A percentile compares a stretch with the other conserved stretches of the same genome.
phyloP scores from a whole-genome alignment of 2,888 invertebrate species.

The Ernsta delagoae region DNA sequence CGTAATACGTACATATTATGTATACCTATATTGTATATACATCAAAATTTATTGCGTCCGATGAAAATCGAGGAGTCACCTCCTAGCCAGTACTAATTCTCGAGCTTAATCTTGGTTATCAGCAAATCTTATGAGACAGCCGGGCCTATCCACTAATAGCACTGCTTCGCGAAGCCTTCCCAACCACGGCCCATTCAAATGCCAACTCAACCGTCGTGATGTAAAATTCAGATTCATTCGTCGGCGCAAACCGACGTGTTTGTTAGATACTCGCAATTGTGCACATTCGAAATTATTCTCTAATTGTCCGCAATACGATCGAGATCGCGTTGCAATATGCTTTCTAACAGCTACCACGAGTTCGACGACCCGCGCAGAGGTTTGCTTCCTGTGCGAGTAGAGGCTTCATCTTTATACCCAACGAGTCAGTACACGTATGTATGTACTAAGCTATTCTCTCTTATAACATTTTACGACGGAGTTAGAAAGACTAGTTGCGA shows the following conservation, averaged over 20 bases:
- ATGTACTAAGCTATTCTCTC: too few species aligned
- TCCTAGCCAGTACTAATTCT: conserved; percentile 47
- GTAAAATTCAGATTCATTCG: conserved; percentile 45
- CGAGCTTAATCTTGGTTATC: conserved; percentile 57
- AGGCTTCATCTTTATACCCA: too few species aligned
- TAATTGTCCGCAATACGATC: conserved; percentile 21
- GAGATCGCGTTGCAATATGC: too few species aligned
- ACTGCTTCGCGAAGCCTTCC: conserved; percentile 59
- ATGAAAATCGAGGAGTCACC: conserved; percentile 39
- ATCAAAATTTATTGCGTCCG: conserved; percentile 33
- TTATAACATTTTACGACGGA: too few species aligned
- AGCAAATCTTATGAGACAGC: conserved; percentile 64
- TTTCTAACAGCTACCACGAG: too few species aligned
- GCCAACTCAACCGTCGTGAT: conserved; percentile 33
- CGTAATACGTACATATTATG: too few species aligned
- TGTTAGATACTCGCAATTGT: conserved; percentile 64
- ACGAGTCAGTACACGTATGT: too few species aligned
- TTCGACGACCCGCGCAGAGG: too few species aligned
- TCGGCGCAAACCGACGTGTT: conserved; percentile 58
- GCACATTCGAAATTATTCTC: conserved; percentile 36
- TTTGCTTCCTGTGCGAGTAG: too few species aligned
- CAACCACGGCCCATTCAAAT: conserved; percentile 23
- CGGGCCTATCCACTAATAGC: conserved; percentile 62
- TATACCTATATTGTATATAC: background rate
- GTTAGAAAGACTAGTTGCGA: too few species aligned